Conservation (phyloP, 2,797 vertebrate species). For the Phrynocephalus forsythii region DNA sequence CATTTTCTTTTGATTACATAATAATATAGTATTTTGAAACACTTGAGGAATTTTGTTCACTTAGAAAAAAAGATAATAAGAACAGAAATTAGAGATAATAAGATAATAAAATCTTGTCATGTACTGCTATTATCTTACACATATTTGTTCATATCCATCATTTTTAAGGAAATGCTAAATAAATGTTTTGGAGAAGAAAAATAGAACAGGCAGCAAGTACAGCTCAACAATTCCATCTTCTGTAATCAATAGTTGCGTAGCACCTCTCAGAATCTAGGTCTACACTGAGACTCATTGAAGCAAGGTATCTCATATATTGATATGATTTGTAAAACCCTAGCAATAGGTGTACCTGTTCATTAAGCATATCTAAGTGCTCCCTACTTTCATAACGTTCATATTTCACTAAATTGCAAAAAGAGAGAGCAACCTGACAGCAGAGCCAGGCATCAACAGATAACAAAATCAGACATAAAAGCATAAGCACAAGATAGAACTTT, state of each 20-base stretch:
- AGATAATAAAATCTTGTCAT: not conserved
- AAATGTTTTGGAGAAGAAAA: not conserved
- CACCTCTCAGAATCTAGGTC: too few relatives aligned
- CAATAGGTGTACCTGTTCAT: too few relatives aligned
- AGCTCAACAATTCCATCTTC: not conserved
- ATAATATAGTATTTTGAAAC: not conserved
- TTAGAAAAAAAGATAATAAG: not conserved
- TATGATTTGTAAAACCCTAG: too few relatives aligned
- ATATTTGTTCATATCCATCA: not conserved
- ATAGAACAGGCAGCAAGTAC: not conserved
- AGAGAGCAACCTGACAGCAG: too few relatives aligned
- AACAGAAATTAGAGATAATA: not conserved
- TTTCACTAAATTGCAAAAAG: too few relatives aligned
- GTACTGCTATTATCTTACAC: not conserved
- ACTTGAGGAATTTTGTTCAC: not conserved
- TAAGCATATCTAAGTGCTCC: too few relatives aligned
- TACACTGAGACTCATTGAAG: too few relatives aligned
- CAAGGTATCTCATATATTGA: too few relatives aligned
- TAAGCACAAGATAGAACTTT: too few relatives aligned
- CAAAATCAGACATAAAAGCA: too few relatives aligned
- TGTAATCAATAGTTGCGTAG: not conserved
- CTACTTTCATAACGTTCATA: too few relatives aligned
- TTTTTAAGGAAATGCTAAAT: not conserved
- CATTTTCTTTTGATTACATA: constrained; percentile 30
- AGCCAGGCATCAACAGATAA: too few relatives aligned